Base-by-base conservation (phyloP, 2,113 vertebrate genomes). In the Anser cygnoides region DNA sequence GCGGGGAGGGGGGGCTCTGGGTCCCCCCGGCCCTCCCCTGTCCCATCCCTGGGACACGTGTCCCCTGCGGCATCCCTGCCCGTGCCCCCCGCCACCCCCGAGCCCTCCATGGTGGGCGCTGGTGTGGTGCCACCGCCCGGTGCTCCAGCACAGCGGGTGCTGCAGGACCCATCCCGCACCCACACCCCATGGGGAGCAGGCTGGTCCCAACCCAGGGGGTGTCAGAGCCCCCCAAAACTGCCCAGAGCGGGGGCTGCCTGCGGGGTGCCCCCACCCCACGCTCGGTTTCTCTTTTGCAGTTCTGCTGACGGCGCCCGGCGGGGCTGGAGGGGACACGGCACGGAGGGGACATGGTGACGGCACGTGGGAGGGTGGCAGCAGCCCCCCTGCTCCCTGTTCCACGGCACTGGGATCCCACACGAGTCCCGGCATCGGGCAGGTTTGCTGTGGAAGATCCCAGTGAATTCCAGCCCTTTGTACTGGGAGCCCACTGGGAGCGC, bases 261-360 rank as follows among this genome's bases (percentile, higher is more conserved):
- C 4, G 50, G 50, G 50, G 50, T 52, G 50, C 50, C 50, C 50
- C 14, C 9, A 2, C 35, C 39, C 39, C n/a, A 11, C 58, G 55
- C 76, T 86, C 92, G 94, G 80, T 77, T 94, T 93, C 57, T 95
- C 92, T 96, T 50, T 50, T 93, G 35, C 97, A 98, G 98, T 98
- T 98, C 89, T 98, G 97, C 92, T 98, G 96, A 98, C 19, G 55
- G 89, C 23, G 6, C 52, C 74, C 44, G 15, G 44, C 35, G 37
- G 57, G 57, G 68, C 96, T 90, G 95, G 73, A 93, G 77, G 91
- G 89, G 77, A 12, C 3, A 1, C 0, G 43, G 28, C 14, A 59
- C 2, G 11, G 84, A 67, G 0, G 20, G 35, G 77, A 81, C 11
- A 59, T 76, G 80, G 86, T 13, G 78, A 43, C 2, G 3, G 70